Percentiles rank a stretch among this genome's conserved stretches.
Conservation (phyloP, 1,140 invertebrate species). For the Drosophila oshimai region DNA sequence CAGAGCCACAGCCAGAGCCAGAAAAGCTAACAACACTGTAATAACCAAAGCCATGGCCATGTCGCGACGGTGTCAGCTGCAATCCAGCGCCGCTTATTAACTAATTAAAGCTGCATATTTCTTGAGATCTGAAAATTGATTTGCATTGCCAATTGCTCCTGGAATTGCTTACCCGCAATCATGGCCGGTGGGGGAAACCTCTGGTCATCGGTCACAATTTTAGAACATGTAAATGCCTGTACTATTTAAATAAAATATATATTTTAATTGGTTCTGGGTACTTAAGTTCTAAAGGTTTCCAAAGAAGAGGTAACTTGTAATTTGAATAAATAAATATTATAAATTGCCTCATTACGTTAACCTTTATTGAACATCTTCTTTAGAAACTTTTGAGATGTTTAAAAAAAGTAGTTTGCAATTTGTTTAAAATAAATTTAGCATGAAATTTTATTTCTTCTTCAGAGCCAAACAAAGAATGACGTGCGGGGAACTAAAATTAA, state of each 20-base stretch:
- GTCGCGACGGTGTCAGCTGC: constrained; percentile 64
- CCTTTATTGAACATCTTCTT: too few relatives aligned
- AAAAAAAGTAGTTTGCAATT: too few relatives aligned
- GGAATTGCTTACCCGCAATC: constrained; percentile 18
- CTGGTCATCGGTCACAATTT: neutral
- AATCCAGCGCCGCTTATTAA: constrained; percentile 58
- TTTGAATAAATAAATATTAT: too few relatives aligned
- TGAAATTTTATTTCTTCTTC: too few relatives aligned
- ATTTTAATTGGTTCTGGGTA: neutral
- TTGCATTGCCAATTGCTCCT: constrained; percentile 45
- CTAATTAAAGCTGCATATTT: constrained; percentile 80
- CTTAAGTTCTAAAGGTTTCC: too few relatives aligned
- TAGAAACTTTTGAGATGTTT: too few relatives aligned
- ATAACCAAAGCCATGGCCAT: constrained; percentile 29
- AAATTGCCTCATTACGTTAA: too few relatives aligned
- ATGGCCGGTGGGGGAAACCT: neutral
- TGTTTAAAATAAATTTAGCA: too few relatives aligned
- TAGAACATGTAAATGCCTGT: neutral
- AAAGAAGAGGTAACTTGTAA: too few relatives aligned
- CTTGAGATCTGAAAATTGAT: constrained; percentile 63
- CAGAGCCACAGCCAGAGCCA: constrained; percentile 5
- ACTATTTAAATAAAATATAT: neutral
- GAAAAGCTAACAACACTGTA: constrained; percentile 7
- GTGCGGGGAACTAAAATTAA: too few relatives aligned
- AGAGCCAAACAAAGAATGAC: too few relatives aligned